A percentile compares a stretch with the other conserved stretches of the same genome.
phyloP scores from a whole-genome alignment of 2,797 vertebrate species.

The Neosilurus hyrtlii region DNA sequence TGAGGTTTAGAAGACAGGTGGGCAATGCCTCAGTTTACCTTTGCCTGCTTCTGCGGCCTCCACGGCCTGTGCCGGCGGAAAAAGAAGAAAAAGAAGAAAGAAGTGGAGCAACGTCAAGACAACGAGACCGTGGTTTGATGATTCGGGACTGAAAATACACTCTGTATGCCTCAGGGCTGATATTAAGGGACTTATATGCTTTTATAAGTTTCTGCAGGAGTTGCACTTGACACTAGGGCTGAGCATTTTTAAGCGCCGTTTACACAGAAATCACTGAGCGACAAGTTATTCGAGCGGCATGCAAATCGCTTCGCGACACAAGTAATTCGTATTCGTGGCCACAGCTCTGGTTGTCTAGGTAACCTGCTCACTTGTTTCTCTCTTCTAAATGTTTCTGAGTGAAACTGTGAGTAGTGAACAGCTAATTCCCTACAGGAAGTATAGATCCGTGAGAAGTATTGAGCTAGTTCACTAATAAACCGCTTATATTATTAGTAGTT shows the following conservation, averaged over 20 bases:
- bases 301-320: too few relatives aligned
- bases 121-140: slow-evolving; percentile 78
- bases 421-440: too few relatives aligned
- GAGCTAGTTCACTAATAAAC: too few relatives aligned
- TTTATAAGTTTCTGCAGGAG: slow-evolving; percentile 22
- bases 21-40: slow-evolving; percentile 92
- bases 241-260: background rate
- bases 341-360: too few relatives aligned
- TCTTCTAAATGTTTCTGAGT: too few relatives aligned
- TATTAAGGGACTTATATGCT: slow-evolving; percentile 31
- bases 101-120: slow-evolving; percentile 52
- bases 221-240: background rate
- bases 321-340: too few relatives aligned
- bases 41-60: slow-evolving; percentile 92
- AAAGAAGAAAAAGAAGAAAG: slow-evolving; percentile 72
- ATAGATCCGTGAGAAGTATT: too few relatives aligned
- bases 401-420: too few relatives aligned
- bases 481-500: too few relatives aligned
- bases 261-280: too few relatives aligned
- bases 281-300: too few relatives aligned
- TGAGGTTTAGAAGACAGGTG: slow-evolving; percentile 56
- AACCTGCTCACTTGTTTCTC: too few relatives aligned
- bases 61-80: slow-evolving; percentile 83
- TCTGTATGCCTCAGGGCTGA: slow-evolving; percentile 36
- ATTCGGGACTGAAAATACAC: slow-evolving; percentile 30